Evolutionary conservation across 2,797 vertebrate genomes (phyloP).

Genomic region (Diglossa cyanea): DNA sequence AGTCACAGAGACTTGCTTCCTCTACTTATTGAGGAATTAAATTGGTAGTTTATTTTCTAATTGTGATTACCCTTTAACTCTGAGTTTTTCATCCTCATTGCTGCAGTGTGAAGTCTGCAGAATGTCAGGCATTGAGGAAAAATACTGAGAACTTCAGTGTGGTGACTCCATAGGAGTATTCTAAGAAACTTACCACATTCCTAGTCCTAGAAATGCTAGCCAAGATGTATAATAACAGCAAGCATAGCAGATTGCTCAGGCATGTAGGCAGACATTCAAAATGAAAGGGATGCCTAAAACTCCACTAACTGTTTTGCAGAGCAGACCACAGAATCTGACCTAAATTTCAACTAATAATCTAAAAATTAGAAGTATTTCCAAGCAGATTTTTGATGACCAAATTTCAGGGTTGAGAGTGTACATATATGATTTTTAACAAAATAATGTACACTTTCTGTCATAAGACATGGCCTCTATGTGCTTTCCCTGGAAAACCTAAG

Average conservation of each 20-base stretch:
- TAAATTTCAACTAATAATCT: not conserved
- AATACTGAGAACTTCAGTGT: not conserved
- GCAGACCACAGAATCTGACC: not conserved
- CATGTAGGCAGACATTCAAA: not conserved
- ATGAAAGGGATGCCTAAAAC: not conserved
- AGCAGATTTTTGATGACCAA: not conserved
- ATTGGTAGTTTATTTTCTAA: not conserved
- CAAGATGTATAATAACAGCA: not conserved
- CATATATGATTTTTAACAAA: not conserved
- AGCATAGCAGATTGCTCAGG: not conserved
- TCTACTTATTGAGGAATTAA: not conserved
- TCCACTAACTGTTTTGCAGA: not conserved
- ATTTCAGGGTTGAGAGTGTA: not conserved
- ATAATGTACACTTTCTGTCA: not conserved
- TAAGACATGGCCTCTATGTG: not conserved
- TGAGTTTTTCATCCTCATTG: not conserved
- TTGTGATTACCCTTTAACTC: not conserved
- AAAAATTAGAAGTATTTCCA: not conserved
- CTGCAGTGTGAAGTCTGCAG: not conserved
- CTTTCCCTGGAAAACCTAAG: not conserved
- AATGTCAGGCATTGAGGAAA: not conserved
- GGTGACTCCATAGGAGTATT: not conserved
- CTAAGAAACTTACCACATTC: not conserved
- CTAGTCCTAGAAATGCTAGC: not conserved
- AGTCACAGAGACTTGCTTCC: not conserved